These are phyloP conservation scores for Rousettus leschenaultii DNA, from an alignment of 2,113 vertebrate species.

Conservation along the genomic window DNA sequence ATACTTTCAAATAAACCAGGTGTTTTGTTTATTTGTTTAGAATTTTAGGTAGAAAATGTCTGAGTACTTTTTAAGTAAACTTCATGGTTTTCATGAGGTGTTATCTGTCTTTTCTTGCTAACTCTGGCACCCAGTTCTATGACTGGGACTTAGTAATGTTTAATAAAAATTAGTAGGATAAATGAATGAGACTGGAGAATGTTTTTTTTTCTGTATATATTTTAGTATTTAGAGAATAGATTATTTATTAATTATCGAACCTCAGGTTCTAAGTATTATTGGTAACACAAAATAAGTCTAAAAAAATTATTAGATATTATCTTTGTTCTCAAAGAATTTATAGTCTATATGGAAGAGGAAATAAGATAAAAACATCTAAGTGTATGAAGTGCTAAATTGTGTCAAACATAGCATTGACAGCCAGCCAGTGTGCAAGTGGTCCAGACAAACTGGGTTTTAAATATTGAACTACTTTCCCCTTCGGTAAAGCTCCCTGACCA, in stretches of 20 bases:
- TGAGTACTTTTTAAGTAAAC: not conserved
- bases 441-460: not conserved
- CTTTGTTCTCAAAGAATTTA: conserved; percentile 24
- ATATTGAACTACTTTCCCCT: not conserved
- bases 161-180: not conserved
- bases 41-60: not conserved
- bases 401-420: not conserved
- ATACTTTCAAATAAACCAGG: not conserved
- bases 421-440: not conserved
- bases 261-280: not conserved
- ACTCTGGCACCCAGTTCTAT: not conserved
- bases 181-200: not conserved
- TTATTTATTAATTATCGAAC: not conserved
- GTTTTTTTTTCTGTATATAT: not conserved
- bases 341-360: not conserved
- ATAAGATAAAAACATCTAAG: not conserved
- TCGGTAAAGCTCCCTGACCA: not conserved
- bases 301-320: not conserved
- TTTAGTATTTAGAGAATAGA: not conserved
- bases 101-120: not conserved
- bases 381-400: not conserved
- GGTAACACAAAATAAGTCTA: not conserved
- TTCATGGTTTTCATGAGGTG: not conserved
- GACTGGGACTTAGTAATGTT: not conserved
- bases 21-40: not conserved